A percentile compares a stretch with the other conserved stretches of the same genome.
Evolutionary conservation across 2,797 vertebrate species (phyloP).

Genomic region (Balearica regulorum): DNA sequence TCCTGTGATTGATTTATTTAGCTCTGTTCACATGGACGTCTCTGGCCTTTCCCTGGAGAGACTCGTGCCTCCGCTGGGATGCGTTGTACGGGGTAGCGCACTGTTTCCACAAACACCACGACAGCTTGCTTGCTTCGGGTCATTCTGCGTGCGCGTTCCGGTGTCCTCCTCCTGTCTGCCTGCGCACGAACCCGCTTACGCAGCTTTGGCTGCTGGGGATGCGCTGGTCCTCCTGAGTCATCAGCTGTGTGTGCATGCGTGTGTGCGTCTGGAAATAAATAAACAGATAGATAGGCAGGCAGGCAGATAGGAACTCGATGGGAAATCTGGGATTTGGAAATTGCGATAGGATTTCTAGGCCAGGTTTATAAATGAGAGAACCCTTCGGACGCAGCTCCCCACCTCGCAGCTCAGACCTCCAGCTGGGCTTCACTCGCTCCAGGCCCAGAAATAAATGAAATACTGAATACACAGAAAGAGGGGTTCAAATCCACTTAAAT

Average conservation of each 20-base stretch:
- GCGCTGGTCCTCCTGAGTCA: background rate
- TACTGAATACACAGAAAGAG: background rate
- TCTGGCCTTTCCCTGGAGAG: background rate
- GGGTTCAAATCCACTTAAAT: background rate
- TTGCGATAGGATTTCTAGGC: background rate
- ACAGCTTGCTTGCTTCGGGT: background rate
- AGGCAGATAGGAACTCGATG: no score
- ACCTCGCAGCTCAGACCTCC: no score
- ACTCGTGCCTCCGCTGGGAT: no score
- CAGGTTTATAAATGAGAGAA: background rate
- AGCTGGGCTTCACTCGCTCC: accelerated
- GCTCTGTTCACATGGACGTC: background rate
- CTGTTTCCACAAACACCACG: background rate
- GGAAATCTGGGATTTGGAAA: background rate
- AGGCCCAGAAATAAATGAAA: background rate
- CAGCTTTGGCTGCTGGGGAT: background rate
- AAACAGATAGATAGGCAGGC: no score
- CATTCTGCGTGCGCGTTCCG: accelerated
- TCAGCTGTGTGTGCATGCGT: accelerated
- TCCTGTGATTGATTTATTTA: background rate
- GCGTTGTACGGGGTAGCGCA: accelerated
- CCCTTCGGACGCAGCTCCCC: background rate
- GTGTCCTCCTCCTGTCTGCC: background rate
- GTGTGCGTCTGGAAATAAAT: no score
- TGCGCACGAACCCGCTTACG: accelerated